Conservation (phyloP, 2,113 vertebrate species). For the Actenoides hombroni region DNA sequence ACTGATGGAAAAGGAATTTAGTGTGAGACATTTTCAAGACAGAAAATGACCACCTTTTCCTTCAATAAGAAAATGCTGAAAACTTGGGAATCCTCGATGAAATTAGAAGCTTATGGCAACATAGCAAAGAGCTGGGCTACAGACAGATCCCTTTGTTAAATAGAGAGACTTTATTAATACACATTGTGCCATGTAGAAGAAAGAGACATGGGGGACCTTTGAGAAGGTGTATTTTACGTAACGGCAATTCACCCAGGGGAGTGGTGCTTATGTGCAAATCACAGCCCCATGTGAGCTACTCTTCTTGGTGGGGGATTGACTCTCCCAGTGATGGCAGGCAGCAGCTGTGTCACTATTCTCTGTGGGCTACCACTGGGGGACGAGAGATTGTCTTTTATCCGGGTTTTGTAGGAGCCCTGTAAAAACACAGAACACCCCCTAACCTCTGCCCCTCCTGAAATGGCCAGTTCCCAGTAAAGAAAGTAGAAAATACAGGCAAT, state of each 20-base stretch:
- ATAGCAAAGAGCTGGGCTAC: neutral
- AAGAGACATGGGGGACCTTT: neutral
- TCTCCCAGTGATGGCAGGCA: neutral
- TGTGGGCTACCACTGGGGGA: neutral
- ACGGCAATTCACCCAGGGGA: neutral
- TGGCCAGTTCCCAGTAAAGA: neutral
- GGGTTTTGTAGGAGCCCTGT: neutral
- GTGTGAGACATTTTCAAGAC: neutral
- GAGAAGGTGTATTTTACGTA: neutral
- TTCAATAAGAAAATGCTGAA: neutral
- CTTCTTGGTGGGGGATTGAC: neutral
- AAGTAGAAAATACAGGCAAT: neutral
- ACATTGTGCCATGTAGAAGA: neutral
- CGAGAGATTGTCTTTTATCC: neutral
- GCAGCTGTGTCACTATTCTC: neutral
- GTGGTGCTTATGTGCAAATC: neutral
- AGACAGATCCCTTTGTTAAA: neutral
- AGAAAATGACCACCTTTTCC: neutral
- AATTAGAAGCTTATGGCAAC: neutral
- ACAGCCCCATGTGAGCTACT: neutral
- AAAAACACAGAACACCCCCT: neutral
- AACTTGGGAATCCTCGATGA: neutral
- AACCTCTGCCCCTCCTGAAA: neutral
- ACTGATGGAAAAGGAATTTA: constrained; percentile 1
- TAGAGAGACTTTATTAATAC: neutral